Percentiles rank a stretch among this genome's conserved stretches.
phyloP scores from a whole-genome alignment of 2,888 invertebrate genomes.

The Apodemia hepburni region DNA sequence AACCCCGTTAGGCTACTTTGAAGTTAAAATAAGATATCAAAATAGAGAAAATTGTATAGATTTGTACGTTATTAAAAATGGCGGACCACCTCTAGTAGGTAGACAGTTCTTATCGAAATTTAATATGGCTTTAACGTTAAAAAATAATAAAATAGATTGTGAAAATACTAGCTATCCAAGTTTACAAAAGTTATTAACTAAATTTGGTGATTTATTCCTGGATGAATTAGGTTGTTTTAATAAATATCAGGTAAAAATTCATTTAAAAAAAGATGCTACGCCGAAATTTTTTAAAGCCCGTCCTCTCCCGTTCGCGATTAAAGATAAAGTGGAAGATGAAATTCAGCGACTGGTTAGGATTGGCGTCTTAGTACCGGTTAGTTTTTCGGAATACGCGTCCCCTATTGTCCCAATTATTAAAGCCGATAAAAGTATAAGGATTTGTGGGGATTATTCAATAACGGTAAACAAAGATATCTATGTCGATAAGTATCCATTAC shows the following conservation, averaged over 20 bases:
- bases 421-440: constrained; percentile 21
- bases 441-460: constrained; percentile 29
- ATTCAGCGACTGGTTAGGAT: not conserved
- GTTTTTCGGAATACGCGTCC: constrained; percentile 26
- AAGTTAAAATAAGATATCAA: constrained; percentile 19
- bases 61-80: constrained; percentile 32
- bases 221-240: constrained; percentile 26
- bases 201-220: constrained; percentile 24
- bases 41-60: constrained; percentile 22
- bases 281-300: constrained; percentile 30
- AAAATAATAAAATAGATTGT: not conserved
- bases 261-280: constrained; percentile 25
- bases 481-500: constrained; percentile 28
- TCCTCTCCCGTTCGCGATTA: constrained; percentile 22
- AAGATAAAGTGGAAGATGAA: constrained; percentile 9
- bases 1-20: constrained; percentile 29
- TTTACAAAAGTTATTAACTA: not conserved
- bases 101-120: constrained; percentile 31
- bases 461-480: constrained; percentile 28
- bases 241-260: constrained; percentile 25
- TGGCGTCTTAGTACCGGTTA: constrained; percentile 16
- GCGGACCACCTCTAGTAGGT: constrained; percentile 30
- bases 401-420: constrained; percentile 29
- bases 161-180: not conserved
- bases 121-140: constrained; percentile 18